Evolutionary conservation across 2,113 vertebrate genomes (phyloP), one percentile per base, ranked within the genome.

Genomic region (Malurus alboscapulatus): DNA sequence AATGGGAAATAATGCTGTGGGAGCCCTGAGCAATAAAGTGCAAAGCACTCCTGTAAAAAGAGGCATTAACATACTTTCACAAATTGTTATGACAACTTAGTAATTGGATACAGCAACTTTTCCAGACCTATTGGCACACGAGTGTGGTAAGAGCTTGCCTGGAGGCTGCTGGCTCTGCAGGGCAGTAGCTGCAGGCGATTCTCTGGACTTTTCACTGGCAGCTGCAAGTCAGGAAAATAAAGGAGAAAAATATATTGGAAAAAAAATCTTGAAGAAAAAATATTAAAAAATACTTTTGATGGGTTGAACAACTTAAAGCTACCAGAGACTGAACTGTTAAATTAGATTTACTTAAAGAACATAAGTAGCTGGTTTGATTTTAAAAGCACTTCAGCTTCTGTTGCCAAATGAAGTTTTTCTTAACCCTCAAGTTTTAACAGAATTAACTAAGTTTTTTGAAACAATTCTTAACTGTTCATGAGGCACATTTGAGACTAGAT

Each of bases 131-230:
- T 95, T 92, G 82, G 42, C 63, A 93, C 36, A 27, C 6, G 1
- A 14, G 47, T 20, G 76, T 45, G 67, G 84, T 62, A 54, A 91
- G 45, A 69, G n/a, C 44, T 71, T 45, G 50, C 68, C 83, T 9
- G 36, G 68, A 80, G 78, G 76, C 53, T 50, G 57, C 57, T 81
- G 79, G 18, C n/a, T 55, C 75, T 92, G 57, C 36, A 29, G 72
- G n/a, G 58, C 27, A 63, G 77, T 5, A 51, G 36, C 86, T 74
- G 58, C 65, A 32, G 45, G 69, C 80, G 59, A 54, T 58, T 19
- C 88, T 88, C 65, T 47, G 30, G 30, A 58, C 76, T 83, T 96
- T 94, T 93, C 94, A 92, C 76, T 92, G 68, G 45, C 3, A 6
- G 22, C 29, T 81, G 4, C 42, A 69, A 80, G 19, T 19, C 61